Conservation (phyloP, 2,888 invertebrate genomes). For the Eupelmus urozonus region DNA sequence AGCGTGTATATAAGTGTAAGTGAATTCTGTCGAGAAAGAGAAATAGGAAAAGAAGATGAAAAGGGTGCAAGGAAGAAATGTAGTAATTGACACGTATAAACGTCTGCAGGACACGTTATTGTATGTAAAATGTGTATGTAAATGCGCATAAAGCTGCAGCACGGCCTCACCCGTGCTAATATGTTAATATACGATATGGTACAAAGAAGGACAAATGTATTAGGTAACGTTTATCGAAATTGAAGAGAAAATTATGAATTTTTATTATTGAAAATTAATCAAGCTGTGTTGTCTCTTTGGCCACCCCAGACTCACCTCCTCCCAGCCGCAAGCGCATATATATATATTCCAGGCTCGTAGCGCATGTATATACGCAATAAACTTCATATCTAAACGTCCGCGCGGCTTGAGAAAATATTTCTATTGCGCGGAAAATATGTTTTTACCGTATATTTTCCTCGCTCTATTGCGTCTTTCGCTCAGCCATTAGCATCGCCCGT, state of each 20-base stretch:
- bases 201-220: slow-evolving; percentile 76
- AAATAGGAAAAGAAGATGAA: slow-evolving; percentile 6
- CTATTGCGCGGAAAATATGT: no score
- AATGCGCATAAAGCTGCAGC: slow-evolving; percentile 44
- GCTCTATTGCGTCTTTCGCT: not conserved
- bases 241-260: slow-evolving; percentile 73
- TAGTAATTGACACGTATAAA: not conserved
- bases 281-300: slow-evolving; percentile 18
- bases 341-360: no score
- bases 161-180: slow-evolving; percentile 34
- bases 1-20: slow-evolving; percentile 28
- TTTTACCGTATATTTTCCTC: not conserved
- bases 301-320: no score
- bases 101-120: slow-evolving; percentile 39
- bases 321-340: no score
- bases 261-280: slow-evolving; percentile 71
- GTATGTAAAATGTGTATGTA: slow-evolving; percentile 54
- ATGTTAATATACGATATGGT: slow-evolving; percentile 72
- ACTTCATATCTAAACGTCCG: no score
- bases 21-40: slow-evolving; percentile 8
- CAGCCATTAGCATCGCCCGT: not conserved
- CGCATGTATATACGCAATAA: no score
- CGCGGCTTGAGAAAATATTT: no score
- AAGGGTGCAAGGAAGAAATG: not conserved
- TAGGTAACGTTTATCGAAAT: slow-evolving; percentile 74